phyloP scores from a whole-genome alignment of 2,797 vertebrate genomes.

The Lycodopsis pacificus region DNA sequence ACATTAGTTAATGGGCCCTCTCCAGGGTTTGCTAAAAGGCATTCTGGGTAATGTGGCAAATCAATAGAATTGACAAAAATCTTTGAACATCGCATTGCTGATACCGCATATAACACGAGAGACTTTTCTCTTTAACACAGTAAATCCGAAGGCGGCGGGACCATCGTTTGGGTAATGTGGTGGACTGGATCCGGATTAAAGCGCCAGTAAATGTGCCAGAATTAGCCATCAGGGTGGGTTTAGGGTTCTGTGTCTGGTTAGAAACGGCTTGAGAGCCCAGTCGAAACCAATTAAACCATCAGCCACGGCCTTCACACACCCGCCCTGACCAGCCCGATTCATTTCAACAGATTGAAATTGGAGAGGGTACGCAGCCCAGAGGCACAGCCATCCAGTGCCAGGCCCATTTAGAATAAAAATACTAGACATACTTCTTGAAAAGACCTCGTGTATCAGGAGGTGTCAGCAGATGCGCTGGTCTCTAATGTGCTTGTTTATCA shows the following conservation, averaged over 20 bases:
- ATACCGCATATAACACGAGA: background rate
- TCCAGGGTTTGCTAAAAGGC: conserved; percentile 5
- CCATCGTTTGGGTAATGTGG: conserved; percentile 11
- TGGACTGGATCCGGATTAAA: conserved; percentile 17
- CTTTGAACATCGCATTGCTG: conserved; percentile 11
- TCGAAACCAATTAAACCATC: conserved; percentile 74
- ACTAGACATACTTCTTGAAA: conserved; percentile 46
- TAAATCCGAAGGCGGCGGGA: background rate
- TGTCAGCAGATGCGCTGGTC: conserved; percentile 38
- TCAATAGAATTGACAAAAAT: conserved; percentile 7
- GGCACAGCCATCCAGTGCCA: conserved; percentile 32
- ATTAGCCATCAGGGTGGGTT: conserved; percentile 37
- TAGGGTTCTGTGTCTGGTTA: conserved; percentile 13
- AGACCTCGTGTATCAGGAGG: conserved; percentile 52
- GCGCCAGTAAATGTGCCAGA: conserved; percentile 18
- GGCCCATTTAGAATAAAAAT: conserved; percentile 30
- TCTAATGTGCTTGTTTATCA: conserved; percentile 56
- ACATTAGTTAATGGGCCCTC: background rate
- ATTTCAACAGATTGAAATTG: conserved; percentile 67
- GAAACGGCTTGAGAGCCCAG: conserved; percentile 20
- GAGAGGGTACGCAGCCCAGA: conserved; percentile 43
- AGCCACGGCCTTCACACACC: conserved; percentile 71
- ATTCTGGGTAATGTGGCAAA: conserved; percentile 27
- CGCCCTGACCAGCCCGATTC: conserved; percentile 57
- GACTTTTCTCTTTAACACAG: conserved; percentile 7